These are phyloP conservation scores for Otolemur garnettii DNA, from an alignment of 2,113 vertebrate genomes.

Conservation along the genomic window DNA sequence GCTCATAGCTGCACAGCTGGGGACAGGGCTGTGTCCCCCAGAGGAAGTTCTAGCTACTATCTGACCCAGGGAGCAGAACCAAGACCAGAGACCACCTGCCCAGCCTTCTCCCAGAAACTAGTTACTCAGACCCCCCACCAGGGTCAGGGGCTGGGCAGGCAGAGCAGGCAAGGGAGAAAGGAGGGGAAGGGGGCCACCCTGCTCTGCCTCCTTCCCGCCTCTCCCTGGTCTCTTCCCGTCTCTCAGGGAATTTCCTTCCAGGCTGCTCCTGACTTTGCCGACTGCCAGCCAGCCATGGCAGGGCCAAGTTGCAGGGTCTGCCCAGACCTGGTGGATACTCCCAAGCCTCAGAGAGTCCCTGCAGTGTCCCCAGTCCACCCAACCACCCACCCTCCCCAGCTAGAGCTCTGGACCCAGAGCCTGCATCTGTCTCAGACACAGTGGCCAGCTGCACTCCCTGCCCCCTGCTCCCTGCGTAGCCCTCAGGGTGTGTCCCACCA, in stretches of 20 bases:
- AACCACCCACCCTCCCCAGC: not conserved
- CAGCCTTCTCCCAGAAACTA: not conserved
- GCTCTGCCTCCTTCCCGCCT: not conserved
- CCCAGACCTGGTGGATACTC: not conserved
- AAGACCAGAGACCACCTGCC: not conserved
- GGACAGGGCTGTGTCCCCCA: rapidly evolving
- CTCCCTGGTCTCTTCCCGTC: not conserved
- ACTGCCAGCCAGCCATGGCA: not conserved
- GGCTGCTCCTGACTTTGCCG: not conserved
- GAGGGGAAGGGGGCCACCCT: rapidly evolving
- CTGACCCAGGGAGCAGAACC: not conserved
- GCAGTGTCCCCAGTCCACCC: too few relatives aligned
- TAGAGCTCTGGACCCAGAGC: not conserved
- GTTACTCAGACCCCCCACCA: rapidly evolving
- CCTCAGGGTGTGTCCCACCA: not conserved
- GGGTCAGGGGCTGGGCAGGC: not conserved
- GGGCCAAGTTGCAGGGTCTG: rapidly evolving
- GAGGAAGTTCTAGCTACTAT: rapidly evolving
- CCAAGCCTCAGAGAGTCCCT: not conserved
- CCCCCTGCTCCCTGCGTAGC: rapidly evolving
- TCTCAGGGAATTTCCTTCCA: not conserved
- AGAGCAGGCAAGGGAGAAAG: not conserved
- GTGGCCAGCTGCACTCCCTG: not conserved
- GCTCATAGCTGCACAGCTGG: not conserved
- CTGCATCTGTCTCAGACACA: not conserved